Evolutionary conservation across 2,797 vertebrate species (phyloP), one percentile per base, ranked within the genome.

Genomic region (Protosalanx chinensis): DNA sequence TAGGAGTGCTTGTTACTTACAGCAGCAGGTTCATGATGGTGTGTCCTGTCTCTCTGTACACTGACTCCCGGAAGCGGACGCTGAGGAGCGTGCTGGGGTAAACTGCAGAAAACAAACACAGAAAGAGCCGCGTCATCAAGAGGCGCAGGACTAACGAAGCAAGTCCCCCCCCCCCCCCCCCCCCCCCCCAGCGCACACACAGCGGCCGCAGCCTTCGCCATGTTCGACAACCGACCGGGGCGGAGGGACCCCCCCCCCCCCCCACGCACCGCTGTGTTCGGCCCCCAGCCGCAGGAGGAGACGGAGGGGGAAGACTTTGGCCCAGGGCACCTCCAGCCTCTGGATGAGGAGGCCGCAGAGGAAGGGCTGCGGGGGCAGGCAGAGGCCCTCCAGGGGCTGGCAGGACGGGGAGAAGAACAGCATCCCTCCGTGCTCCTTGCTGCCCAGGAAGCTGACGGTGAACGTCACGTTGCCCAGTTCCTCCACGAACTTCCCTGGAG

Each of bases 11-110:
- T n/a, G n/a, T n/a, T n/a, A 96, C 95, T 95, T 84, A 98, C 97
- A 82, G 96, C 93, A 98, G 93, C 7, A 97, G 86, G 71, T 98
- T 96, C 95, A 98, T 97, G 75, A 99, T 95, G 35, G 96, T 99
- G 83, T 96, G 94, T 82, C 97, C 97, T 0, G 94, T 94, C 87
- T 98, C 96, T 82, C 93, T 92, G 46, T 96, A 99, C 70, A 98
- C 92, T 1, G 97, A 90, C 23, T 95, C 92, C 68, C 97, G 90
- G 76, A 93, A 91, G 78, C 97, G 93, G 59, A 95, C 79, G 74
- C 96, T 98, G 10, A 89, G 86, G 75, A 97, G 29, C 4, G 93
- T 73, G 32, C 91, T 86, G 78, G 97, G 97, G 82, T 98, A 98
- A 0, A 73, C 96, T 98, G 88, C 23, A 27, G 23, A 8, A 70